Evolutionary conservation across 2,113 vertebrate species (phyloP), one percentile per base, ranked within the genome.

Genomic region (Daubentonia madagascariensis): DNA sequence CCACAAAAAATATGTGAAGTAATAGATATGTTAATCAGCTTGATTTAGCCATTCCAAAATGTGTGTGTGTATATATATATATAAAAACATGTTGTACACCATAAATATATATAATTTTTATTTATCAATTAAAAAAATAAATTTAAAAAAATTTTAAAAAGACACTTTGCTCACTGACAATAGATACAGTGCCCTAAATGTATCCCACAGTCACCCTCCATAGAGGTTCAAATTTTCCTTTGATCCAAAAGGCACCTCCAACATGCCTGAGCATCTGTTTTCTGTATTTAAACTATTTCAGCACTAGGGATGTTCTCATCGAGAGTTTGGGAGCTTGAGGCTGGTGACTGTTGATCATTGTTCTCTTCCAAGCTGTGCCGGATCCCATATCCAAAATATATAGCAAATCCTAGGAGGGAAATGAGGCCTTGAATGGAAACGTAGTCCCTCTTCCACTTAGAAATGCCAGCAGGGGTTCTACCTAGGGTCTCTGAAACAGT

Each of bases 371-470:
- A 97, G 65, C 99, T 99, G 98, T 99, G 98, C 97, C 70, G 54
- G 45, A 99, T 99, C 17, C 99, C 99, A 0, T 99, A 99, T 30
- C 98, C 83, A 37, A 99, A 99, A 98, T 99, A 99, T 94, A 99
- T 99, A 18, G 70, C 3, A 48, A 99, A 99, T 76, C 99, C 99
- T 99, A 94, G 23, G 54, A 85, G 78, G 52, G 48, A 92, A 54
- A 25, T 1, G 1, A 68, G 61, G 67, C 28, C 9, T 10, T 25
- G 37, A 37, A 20, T 32, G n/a, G 48, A 35, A 72, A 50, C 22
- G 6, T 0, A 23, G 14, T 52, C n/a, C 13, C 18, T 9, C 18
- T 8, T 9, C 8, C 6, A 50, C n/a, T 25, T 16, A 43, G 4
- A 61, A 75, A 68, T 70, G 52, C 65, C 80, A 17, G 4, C 2